Evolutionary conservation across 1,140 invertebrate species (phyloP).

Genomic region (Drosophila arawakana): DNA sequence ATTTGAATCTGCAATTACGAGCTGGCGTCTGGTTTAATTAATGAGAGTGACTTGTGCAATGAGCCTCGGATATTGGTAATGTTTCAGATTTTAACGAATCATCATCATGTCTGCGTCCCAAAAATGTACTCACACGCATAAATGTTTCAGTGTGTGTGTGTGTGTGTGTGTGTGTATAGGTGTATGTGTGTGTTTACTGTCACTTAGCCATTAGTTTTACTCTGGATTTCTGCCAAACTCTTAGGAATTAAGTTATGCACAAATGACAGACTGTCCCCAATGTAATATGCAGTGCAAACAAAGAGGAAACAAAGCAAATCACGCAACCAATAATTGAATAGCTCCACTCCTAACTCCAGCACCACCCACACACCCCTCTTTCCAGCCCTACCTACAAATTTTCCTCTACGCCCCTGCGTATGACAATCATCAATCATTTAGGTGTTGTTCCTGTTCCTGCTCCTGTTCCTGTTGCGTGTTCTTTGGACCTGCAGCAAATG

Average conservation of each 20-base stretch:
- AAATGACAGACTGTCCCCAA: slow-evolving; percentile 66
- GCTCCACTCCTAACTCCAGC: slow-evolving; percentile 13
- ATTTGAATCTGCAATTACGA: slow-evolving; percentile 43
- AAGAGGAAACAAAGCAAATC: slow-evolving; percentile 62
- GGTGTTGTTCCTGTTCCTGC: slow-evolving; percentile 46
- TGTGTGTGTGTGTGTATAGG: neutral
- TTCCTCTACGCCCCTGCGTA: slow-evolving; percentile 8
- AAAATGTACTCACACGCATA: slow-evolving; percentile 14
- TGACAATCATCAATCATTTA: slow-evolving; percentile 76
- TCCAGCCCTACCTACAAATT: slow-evolving; percentile 4
- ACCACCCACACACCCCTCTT: slow-evolving; percentile 15
- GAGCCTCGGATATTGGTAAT: slow-evolving; percentile 25
- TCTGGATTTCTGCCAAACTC: neutral
- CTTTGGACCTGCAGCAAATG: slow-evolving; percentile 8
- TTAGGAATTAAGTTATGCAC: slow-evolving; percentile 20
- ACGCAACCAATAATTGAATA: slow-evolving; percentile 76
- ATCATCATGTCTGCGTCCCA: slow-evolving; percentile 36
- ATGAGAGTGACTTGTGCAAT: slow-evolving; percentile 73
- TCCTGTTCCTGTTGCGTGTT: slow-evolving; percentile 37
- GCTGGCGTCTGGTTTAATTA: slow-evolving; percentile 62
- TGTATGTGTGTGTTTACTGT: slow-evolving; percentile 49
- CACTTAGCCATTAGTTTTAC: slow-evolving; percentile 58
- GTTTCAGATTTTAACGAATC: slow-evolving; percentile 59
- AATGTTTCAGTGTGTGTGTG: slow-evolving; percentile 18
- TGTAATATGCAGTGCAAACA: slow-evolving; percentile 46